Conservation (phyloP, 2,113 vertebrate species). For the Ancistrus triradiatus region DNA sequence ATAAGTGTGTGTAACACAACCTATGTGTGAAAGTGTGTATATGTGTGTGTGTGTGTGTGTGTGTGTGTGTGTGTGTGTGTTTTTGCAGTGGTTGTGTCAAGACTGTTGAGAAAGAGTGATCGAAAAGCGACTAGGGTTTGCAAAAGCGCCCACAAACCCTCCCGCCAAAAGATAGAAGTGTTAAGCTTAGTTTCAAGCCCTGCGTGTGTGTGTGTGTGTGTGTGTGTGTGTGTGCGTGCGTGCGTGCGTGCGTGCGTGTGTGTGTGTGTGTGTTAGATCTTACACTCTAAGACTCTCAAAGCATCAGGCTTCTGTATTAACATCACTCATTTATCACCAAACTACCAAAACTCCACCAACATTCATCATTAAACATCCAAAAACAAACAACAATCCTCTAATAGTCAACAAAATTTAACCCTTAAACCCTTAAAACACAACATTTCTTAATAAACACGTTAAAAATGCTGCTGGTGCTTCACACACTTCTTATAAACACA, state of each 20-base stretch:
- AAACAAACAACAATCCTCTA: too few relatives aligned
- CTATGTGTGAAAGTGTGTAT: slow-evolving; percentile 10
- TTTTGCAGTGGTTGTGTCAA: slow-evolving; percentile 23
- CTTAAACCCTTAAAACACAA: too few relatives aligned
- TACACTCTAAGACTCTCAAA: too few relatives aligned
- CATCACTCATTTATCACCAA: too few relatives aligned
- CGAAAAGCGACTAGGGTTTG: slow-evolving; percentile 30
- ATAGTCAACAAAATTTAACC: too few relatives aligned
- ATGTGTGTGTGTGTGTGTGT: slow-evolving; percentile 15
- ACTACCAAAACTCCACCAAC: too few relatives aligned
- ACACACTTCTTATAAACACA: too few relatives aligned
- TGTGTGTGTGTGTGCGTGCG: not conserved
- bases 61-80: slow-evolving; percentile 25
- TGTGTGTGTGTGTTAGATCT: not conserved
- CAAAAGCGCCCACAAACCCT: slow-evolving; percentile 39
- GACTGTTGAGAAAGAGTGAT: slow-evolving; percentile 34
- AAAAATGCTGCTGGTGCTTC: too few relatives aligned
- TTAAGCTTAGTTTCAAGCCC: too few relatives aligned
- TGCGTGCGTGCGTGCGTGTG: not conserved
- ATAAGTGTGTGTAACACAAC: not conserved
- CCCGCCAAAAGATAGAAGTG: slow-evolving; percentile 24
- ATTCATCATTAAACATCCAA: too few relatives aligned
- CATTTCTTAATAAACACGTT: too few relatives aligned
- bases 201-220: not conserved
- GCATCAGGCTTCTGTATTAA: too few relatives aligned